Base-by-base conservation (phyloP, 2,888 invertebrate species). In the Papilio elwesi region DNA sequence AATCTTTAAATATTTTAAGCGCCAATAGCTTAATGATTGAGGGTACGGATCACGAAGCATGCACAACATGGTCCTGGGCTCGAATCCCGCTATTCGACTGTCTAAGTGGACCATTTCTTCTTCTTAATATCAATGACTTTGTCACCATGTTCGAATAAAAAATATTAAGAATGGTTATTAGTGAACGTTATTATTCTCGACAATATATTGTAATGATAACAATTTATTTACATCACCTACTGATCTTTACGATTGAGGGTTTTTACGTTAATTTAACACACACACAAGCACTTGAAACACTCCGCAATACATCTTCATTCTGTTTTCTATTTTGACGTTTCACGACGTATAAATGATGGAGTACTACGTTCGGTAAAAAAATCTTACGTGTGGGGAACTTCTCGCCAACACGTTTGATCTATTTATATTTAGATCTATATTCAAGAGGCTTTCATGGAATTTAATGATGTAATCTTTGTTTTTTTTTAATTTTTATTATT, bases 231-330 rank as follows among this genome's bases (percentile, higher is more conserved):
- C n/a, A 38, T 38, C n/a, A 38, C n/a, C 9, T 11, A 38, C 7
- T 59, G 12, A 59, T 59, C 59, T 59, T 38, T n/a, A 59, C n/a
- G 51, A 51, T 59, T 8, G 59, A 38, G n/a, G 59, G n/a, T 59
- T 59, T 43, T 59, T 13, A 59, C 59, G n/a, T 59, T 59, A 59
- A 38, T 38, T 59, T 13, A 26, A 38, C 36, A 59, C 38, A 57
- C 36, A 36, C 36, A 57, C 36, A 36, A n/a, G n/a, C n/a, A n/a
- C n/a, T 8, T 6, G 8, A 59, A 38, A 59, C 51, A 62, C 59
- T 68, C 5, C 59, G 68, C 59, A 59, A 59, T 68, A 59, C 15
- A 59, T 59, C 59, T 68, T 59, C 51, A 68, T 36, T 51, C 68
- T 26, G 49, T 38, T 57, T 36, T 26, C 55, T 47, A 36, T 68